Evolutionary conservation across 2,113 vertebrate species (phyloP).

Genomic region (Plotosus lineatus): DNA sequence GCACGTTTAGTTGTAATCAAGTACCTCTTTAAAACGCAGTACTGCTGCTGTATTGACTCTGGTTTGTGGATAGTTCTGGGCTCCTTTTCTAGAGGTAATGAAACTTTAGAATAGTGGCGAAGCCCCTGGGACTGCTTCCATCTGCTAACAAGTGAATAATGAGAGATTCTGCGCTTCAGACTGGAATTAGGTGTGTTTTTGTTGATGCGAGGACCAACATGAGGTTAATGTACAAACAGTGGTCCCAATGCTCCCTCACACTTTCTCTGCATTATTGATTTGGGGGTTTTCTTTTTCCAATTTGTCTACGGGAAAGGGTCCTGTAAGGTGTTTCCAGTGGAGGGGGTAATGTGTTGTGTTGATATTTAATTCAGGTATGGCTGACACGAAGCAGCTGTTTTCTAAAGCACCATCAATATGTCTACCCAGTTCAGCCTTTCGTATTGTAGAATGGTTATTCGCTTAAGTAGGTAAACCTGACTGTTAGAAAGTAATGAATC

Average conservation of each 20-base stretch:
- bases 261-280: conserved; percentile 52
- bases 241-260: conserved; percentile 33
- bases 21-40: conserved; percentile 13
- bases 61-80: conserved; percentile 35
- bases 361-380: conserved; percentile 49
- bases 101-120: conserved; percentile 38
- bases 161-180: conserved; percentile 51
- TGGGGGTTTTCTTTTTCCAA: conserved; percentile 44
- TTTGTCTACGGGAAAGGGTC: conserved; percentile 49
- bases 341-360: conserved; percentile 23
- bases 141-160: conserved; percentile 56
- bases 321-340: conserved; percentile 42
- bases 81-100: conserved; percentile 46
- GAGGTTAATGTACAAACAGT: conserved; percentile 53
- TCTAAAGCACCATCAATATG: conserved; percentile 42
- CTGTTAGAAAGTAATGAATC: conserved; percentile 25
- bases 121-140: conserved; percentile 45
- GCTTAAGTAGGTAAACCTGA: conserved; percentile 6
- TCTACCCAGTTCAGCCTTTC: conserved; percentile 32
- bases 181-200: conserved; percentile 55
- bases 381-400: conserved; percentile 51
- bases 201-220: conserved; percentile 49
- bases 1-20: neutral
- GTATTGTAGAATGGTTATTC: conserved; percentile 31
- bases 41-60: conserved; percentile 39